These are phyloP conservation scores for Nautilus pompilius DNA, from an alignment of 1,140 invertebrate species.

Conservation along the genomic window DNA sequence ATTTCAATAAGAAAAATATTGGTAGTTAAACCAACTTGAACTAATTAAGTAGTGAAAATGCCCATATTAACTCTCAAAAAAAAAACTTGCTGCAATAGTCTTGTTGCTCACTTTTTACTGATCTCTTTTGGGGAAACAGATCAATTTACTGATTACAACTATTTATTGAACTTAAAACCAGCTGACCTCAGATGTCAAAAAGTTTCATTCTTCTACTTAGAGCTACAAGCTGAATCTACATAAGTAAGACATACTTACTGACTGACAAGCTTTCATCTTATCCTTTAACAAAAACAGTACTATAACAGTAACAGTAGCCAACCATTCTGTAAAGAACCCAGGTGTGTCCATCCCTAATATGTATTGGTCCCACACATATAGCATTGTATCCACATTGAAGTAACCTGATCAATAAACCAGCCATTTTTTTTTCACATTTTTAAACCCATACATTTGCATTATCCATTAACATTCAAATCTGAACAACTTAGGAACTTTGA, in stretches of 20 bases:
- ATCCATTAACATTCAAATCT: neutral
- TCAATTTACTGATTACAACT: neutral
- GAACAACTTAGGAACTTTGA: neutral
- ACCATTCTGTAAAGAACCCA: conserved; percentile 44
- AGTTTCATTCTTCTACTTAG: neutral
- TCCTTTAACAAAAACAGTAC: conserved; percentile 44
- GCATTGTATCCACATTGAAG: conserved; percentile 41
- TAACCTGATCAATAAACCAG: too few species aligned
- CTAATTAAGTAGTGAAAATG: too few species aligned
- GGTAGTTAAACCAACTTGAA: too few species aligned
- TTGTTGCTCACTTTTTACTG: too few species aligned
- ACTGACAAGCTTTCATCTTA: conserved; percentile 35
- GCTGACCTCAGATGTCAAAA: neutral
- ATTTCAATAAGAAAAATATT: too few species aligned
- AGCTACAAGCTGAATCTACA: neutral
- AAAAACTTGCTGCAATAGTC: too few species aligned
- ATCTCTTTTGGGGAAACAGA: too few species aligned
- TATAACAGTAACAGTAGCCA: conserved; percentile 41
- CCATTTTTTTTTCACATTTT: neutral
- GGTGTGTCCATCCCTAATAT: conserved; percentile 48
- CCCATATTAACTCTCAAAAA: too few species aligned
- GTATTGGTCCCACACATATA: conserved; percentile 54
- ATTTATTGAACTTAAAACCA: neutral
- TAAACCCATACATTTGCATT: neutral
- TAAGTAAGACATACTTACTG: conserved; percentile 34